Evolutionary conservation across 1,140 invertebrate genomes (phyloP).

Genomic region (Anoplolepis gracilipes): DNA sequence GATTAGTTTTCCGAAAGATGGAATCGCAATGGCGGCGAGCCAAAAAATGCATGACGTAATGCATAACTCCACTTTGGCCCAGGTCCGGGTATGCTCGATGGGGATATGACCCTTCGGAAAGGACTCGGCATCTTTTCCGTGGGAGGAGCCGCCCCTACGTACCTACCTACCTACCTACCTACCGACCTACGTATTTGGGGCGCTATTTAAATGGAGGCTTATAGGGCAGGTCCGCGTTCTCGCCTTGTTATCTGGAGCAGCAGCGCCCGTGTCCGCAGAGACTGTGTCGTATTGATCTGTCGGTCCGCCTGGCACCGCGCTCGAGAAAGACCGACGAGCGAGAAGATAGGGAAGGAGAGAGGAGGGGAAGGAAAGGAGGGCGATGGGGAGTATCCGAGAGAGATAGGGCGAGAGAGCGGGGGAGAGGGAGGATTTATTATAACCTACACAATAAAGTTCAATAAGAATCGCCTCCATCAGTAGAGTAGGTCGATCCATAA

Average conservation of each 20-base stretch:
- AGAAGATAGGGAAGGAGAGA: neutral
- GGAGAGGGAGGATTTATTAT: conserved; percentile 61
- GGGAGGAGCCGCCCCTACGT: conserved; percentile 8
- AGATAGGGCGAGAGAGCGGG: neutral
- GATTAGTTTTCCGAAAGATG: neutral
- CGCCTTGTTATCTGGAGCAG: conserved; percentile 82
- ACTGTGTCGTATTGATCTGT: conserved; percentile 83
- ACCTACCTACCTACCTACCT: conserved; percentile 14
- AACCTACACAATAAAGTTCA: conserved; percentile 62
- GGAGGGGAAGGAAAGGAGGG: conserved; percentile 53
- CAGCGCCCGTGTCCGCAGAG: conserved; percentile 78
- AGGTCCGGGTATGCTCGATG: conserved; percentile 36
- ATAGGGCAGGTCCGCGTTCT: conserved; percentile 77
- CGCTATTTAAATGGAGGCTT: conserved; percentile 81
- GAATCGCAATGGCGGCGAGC: neutral
- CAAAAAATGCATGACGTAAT: neutral
- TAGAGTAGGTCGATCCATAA: conserved; percentile 48
- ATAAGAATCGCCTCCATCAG: conserved; percentile 53
- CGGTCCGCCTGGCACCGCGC: conserved; percentile 74
- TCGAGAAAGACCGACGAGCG: conserved; percentile 67
- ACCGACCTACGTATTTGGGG: conserved; percentile 74
- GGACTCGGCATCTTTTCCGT: conserved; percentile 23
- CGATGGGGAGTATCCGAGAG: conserved; percentile 36
- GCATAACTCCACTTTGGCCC: conserved; percentile 23
- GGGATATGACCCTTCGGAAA: neutral